phyloP scores from a whole-genome alignment of 2,797 vertebrate species.

The Notolabrus celidotus region DNA sequence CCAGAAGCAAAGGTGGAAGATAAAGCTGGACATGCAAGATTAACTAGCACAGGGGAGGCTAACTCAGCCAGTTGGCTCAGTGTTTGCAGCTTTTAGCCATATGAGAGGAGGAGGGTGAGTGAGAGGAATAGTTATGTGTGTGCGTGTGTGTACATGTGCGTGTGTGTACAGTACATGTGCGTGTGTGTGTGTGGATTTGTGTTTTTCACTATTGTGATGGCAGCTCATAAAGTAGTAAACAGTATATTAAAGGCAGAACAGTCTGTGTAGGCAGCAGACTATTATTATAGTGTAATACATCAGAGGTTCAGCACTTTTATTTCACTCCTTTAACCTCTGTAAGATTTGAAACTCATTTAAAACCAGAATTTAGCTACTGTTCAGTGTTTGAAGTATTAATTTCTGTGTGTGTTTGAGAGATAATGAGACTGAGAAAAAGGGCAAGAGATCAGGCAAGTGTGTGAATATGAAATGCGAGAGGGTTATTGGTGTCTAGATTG shows the following conservation, averaged over 20 bases:
- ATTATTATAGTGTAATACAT: not conserved
- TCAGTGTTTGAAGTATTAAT: slow-evolving; percentile 5
- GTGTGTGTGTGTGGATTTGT: slow-evolving; percentile 11
- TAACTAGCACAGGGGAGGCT: slow-evolving; percentile 56
- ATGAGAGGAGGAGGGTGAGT: slow-evolving; percentile 41
- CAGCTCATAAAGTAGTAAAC: slow-evolving; percentile 9
- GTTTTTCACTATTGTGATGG: slow-evolving; percentile 7
- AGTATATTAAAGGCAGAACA: slow-evolving; percentile 18
- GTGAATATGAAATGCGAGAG: slow-evolving; percentile 21
- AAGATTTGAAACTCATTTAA: slow-evolving; percentile 7
- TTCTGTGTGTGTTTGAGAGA: not conserved
- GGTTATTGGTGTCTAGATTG: slow-evolving; percentile 36
- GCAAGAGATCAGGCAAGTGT: slow-evolving; percentile 39
- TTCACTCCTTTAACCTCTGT: slow-evolving; percentile 26
- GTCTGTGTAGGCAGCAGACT: not conserved
- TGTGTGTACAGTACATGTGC: slow-evolving; percentile 37
- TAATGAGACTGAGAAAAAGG: slow-evolving; percentile 17
- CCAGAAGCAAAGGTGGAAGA: slow-evolving; percentile 72
- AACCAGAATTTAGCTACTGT: not conserved
- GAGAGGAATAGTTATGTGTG: too few relatives aligned
- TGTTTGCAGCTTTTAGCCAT: slow-evolving; percentile 55
- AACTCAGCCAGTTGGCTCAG: slow-evolving; percentile 56
- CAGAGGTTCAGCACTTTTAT: slow-evolving; percentile 4
- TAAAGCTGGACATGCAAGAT: slow-evolving; percentile 69
- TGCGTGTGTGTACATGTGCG: slow-evolving; percentile 36